A percentile compares a stretch with the other conserved stretches of the same genome.
Conservation (phyloP, 2,888 invertebrate species). For the Chymomyza fuscimana region DNA sequence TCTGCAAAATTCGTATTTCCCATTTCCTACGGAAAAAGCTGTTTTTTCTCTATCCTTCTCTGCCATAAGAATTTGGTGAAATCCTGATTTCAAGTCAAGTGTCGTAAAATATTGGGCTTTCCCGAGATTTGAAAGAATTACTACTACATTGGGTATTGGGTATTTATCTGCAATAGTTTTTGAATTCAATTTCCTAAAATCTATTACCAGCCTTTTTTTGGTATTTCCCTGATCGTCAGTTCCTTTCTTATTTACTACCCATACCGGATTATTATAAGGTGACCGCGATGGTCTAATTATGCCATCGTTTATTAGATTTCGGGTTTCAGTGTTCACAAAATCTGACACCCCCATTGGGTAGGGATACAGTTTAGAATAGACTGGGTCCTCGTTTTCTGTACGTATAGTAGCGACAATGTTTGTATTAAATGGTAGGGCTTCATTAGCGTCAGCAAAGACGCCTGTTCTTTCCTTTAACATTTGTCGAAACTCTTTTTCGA, state of each 20-base stretch:
- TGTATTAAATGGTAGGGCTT: background rate
- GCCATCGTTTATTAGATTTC: background rate
- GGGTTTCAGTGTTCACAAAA: background rate
- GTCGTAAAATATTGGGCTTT: slow-evolving; percentile 8
- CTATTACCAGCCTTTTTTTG: background rate
- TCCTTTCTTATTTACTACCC: background rate
- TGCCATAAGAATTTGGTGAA: slow-evolving; percentile 15
- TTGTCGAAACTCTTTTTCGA: background rate
- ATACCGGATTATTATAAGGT: background rate
- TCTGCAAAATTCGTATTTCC: background rate
- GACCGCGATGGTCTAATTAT: background rate
- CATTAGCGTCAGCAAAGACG: background rate
- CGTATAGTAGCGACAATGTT: background rate
- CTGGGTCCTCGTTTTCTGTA: background rate
- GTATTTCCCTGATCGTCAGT: background rate
- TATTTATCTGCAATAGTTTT: background rate
- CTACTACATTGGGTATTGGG: slow-evolving; percentile 7
- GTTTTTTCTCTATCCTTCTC: slow-evolving; percentile 12
- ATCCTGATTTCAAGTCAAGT: slow-evolving; percentile 11
- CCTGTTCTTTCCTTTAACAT: background rate
- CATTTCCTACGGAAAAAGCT: background rate
- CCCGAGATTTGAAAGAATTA: slow-evolving; percentile 11
- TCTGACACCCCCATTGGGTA: background rate
- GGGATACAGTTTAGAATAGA: background rate
- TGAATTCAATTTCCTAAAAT: background rate